Percentiles rank a stretch among this genome's conserved stretches.
Evolutionary conservation across 2,888 invertebrate genomes (phyloP).

Genomic region (Zaprionus bogoriensis): DNA sequence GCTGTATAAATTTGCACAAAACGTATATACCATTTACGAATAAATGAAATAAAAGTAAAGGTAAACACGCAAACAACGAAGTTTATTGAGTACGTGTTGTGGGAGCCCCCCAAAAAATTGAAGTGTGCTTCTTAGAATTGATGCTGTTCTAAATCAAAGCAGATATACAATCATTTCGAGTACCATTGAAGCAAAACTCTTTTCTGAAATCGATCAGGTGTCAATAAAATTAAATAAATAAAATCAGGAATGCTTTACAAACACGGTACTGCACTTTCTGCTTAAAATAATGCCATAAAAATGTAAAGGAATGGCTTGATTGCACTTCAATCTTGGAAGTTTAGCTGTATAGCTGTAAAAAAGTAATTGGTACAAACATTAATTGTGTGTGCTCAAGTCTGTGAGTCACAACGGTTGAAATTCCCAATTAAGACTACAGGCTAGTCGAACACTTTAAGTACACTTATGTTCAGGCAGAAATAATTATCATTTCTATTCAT

Average conservation of each 20-base stretch:
- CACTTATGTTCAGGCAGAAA: neutral
- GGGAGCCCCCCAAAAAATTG: slow-evolving; percentile 5
- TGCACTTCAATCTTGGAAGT: too few relatives aligned
- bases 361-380: neutral
- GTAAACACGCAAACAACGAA: slow-evolving; percentile 18
- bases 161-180: neutral
- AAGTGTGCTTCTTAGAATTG: slow-evolving; percentile 15
- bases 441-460: neutral
- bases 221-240: neutral
- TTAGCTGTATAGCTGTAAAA: too few relatives aligned
- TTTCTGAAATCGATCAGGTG: neutral
- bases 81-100: slow-evolving; percentile 26
- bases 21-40: too few relatives aligned
- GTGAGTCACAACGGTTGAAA: neutral
- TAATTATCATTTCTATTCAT: neutral
- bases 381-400: neutral
- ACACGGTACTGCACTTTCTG: too few relatives aligned
- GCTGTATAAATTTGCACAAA: too few relatives aligned
- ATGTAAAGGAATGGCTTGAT: too few relatives aligned
- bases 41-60: slow-evolving; percentile 18
- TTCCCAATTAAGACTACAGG: too few relatives aligned
- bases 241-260: neutral
- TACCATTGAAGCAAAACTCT: neutral
- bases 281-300: too few relatives aligned
- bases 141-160: neutral